Base-by-base conservation (phyloP, 1,140 invertebrate species). In the Drosophila yakuba region DNA sequence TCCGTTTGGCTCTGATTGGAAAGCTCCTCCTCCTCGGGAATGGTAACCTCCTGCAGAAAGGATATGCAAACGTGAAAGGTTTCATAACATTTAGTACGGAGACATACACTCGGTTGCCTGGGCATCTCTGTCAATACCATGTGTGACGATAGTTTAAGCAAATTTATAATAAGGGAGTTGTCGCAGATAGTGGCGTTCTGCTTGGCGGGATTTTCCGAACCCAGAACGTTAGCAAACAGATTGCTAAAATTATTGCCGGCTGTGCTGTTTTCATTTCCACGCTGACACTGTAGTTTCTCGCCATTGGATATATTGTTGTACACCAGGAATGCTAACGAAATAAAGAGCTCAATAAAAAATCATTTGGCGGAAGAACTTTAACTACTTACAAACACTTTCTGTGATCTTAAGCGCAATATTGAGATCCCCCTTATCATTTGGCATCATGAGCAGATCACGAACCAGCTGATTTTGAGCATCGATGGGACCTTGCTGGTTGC, bases 391-490 rank as follows among this genome's bases (percentile, higher is more conserved):
- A 64, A 96, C 95, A 74, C 95, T 95, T 91, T 96, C 95, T 1
- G 96, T 94, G 44, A 97, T 95, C 80, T 95, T 96, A 83, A 96
- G 95, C 3, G 95, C 95, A 68, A 95, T 95, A 74, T 94, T 95
- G 25, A 96, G 93, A 90, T 97, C 95, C 2, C 95, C 94, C 64
- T 95, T 94, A 14, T 94, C 93, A 82, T 95, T 96, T 69, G 95
- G 94, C 43, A 96, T 92, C 86, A 94, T 94, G 1, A 96, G 85
- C 32, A 97, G 90, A 25, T 95, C 94, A 14, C 95, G 95, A 41
- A 97, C 93, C 45, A 97, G 93, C 78, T 95, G 95, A 82, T 95
- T 96, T 88, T 97, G 96, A 2, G 96, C 96, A 93, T 97, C 97
- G 7, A 97, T 92, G 14, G 97, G 96, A n/a, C 97, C 97, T 69